A percentile compares a stretch with the other conserved stretches of the same genome.
Evolutionary conservation across 2,797 vertebrate species (phyloP).

Genomic region (Sus cebifrons): DNA sequence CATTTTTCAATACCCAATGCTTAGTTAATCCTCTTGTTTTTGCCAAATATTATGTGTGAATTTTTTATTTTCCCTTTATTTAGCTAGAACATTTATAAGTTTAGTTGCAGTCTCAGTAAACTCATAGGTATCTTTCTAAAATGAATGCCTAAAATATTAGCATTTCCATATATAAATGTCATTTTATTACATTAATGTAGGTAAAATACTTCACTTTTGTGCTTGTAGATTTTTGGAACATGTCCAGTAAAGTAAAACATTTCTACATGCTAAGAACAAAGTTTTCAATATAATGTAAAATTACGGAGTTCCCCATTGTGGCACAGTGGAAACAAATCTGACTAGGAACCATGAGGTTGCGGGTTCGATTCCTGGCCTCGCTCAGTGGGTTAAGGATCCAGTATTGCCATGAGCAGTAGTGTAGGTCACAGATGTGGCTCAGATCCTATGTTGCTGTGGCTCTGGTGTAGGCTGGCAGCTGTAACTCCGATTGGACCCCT

Average conservation of each 20-base stretch:
- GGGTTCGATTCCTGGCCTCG: too few relatives aligned
- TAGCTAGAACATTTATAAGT: conserved; percentile 8
- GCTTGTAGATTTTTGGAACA: background rate
- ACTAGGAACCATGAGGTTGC: too few relatives aligned
- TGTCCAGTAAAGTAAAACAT: conserved; percentile 41
- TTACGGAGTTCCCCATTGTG: too few relatives aligned
- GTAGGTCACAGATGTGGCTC: too few relatives aligned
- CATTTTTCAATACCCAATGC: background rate
- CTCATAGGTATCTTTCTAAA: background rate
- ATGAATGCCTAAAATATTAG: conserved; percentile 57
- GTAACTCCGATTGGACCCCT: too few relatives aligned
- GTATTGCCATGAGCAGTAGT: too few relatives aligned
- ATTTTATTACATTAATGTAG: conserved; percentile 14
- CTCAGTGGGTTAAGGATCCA: too few relatives aligned
- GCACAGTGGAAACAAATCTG: too few relatives aligned
- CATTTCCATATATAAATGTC: conserved; percentile 41
- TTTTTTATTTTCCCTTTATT: conserved; percentile 3
- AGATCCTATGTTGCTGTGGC: too few relatives aligned
- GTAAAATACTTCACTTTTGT: conserved; percentile 38
- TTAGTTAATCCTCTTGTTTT: conserved; percentile 55
- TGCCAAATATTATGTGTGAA: background rate
- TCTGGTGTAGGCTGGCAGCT: too few relatives aligned
- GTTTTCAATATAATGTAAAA: conserved; percentile 34
- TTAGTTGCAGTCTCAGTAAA: conserved; percentile 6
- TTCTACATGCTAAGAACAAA: conserved; percentile 20